A percentile compares a stretch with the other conserved stretches of the same genome.
Evolutionary conservation across 2,797 vertebrate genomes (phyloP).

Genomic region (Bovichtus variegatus): DNA sequence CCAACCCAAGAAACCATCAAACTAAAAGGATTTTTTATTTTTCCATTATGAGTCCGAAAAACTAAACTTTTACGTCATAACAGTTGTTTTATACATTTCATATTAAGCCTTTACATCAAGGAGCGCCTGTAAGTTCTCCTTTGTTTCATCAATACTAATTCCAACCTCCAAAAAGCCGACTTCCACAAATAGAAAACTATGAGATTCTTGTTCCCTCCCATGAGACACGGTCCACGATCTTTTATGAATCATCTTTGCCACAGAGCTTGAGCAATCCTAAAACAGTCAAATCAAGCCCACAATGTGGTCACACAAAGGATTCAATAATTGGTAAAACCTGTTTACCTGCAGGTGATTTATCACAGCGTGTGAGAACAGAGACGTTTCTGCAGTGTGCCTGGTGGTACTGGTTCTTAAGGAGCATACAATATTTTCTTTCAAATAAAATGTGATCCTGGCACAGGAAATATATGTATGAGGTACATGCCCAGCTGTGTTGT

Average conservation of each 20-base stretch:
- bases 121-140: not conserved
- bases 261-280: conserved; percentile 37
- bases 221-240: conserved; percentile 9
- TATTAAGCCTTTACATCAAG: conserved; percentile 1
- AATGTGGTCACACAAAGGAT: conserved; percentile 25
- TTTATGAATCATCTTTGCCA: conserved; percentile 32
- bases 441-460: conserved; percentile 63
- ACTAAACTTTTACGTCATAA: too few species aligned
- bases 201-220: not conserved
- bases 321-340: conserved; percentile 62
- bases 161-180: not conserved
- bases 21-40: too few species aligned
- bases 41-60: too few species aligned
- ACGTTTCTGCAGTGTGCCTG: conserved; percentile 25
- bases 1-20: too few species aligned
- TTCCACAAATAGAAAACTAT: conserved; percentile 7
- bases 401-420: conserved; percentile 40
- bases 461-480: conserved; percentile 52
- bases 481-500: conserved; percentile 75
- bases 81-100: too few species aligned
- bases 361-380: conserved; percentile 51
- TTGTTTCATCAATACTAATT: conserved; percentile 8
- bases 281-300: conserved; percentile 17
- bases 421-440: conserved; percentile 56
- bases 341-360: conserved; percentile 64